Evolutionary conservation across 2,113 vertebrate species (phyloP).

Genomic region (Apaloderma vittatum): DNA sequence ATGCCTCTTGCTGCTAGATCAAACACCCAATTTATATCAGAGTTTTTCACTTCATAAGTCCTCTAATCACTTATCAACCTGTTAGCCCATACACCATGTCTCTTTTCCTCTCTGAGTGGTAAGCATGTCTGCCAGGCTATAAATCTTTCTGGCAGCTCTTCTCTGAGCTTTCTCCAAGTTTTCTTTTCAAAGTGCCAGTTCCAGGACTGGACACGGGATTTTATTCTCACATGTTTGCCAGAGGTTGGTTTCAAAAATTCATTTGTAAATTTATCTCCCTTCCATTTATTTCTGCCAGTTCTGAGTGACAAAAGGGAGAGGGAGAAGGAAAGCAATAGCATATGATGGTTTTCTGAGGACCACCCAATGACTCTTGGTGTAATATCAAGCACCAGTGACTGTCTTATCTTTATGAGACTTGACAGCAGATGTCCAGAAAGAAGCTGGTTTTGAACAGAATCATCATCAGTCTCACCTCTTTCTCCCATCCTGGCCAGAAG

Average conservation of each 20-base stretch:
- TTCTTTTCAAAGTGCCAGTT: slow-evolving; percentile 21
- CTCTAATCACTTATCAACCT: slow-evolving; percentile 31
- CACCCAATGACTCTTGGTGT: neutral
- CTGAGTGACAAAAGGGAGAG: slow-evolving; percentile 31
- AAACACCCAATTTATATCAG: slow-evolving; percentile 34
- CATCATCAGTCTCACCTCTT: neutral
- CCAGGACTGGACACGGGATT: neutral
- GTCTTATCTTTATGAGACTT: neutral
- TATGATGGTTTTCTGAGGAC: neutral
- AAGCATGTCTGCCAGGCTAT: neutral
- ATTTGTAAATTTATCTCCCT: neutral
- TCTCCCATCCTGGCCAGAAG: neutral
- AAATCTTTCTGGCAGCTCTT: slow-evolving; percentile 47
- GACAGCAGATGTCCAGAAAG: neutral
- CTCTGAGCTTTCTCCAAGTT: slow-evolving; percentile 36
- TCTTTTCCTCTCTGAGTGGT: neutral
- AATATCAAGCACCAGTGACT: neutral
- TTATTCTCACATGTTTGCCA: neutral
- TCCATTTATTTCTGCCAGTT: slow-evolving; percentile 13
- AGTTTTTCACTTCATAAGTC: neutral
- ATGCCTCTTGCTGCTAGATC: slow-evolving; percentile 38
- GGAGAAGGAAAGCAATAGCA: neutral
- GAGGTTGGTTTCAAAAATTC: neutral
- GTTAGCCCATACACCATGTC: neutral
- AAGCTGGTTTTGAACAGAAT: neutral